Evolutionary conservation across 2,888 invertebrate species (phyloP), one percentile per base, ranked within the genome.

Genomic region (Polietes domitor): DNA sequence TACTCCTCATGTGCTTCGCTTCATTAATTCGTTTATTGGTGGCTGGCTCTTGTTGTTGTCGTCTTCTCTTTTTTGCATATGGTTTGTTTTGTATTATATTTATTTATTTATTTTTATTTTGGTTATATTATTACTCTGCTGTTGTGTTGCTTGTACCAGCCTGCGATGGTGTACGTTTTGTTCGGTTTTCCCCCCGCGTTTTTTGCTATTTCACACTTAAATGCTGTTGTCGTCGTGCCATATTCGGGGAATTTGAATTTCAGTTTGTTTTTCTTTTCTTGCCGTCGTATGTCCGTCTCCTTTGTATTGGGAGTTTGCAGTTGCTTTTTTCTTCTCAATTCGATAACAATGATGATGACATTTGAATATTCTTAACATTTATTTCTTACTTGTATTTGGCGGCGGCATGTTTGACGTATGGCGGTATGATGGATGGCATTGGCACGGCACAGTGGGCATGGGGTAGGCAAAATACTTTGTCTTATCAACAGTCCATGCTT

Each of bases 341-440:
- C 72, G 63, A 83, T 72, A 83, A 77, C 55, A 83, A 71, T 80
- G 47, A 71, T 80, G 47, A 77, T 80, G 77, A 74, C 77, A 77
- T 83, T 77, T 77, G 19, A 77, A 73, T 70, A 73, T 55, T 43
- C 71, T 61, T 61, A 61, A 61, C 15, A n/a, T 61, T 61, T 28
- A 28, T 61, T 26, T 61, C 55, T 43, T 77, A 73, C 72, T 73
- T 53, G 28, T 50, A 71, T 65, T 65, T 63, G 10, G 50, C 24
- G 32, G 47, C 50, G 65, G 73, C 41, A 32, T 77, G 26, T 65
- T 65, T 65, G 43, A 37, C 10, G 17, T 28, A 32, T 17, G 63
- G 43, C 28, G 9, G 32, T 32, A 32, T n/a, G n/a, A n/a, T n/a
- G n/a, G 37, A 37, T 17, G 47, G 47, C 47, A 50, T 6, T 75